phyloP scores from a whole-genome alignment of 1,140 invertebrate genomes.

The Neocloeon triangulifer region DNA sequence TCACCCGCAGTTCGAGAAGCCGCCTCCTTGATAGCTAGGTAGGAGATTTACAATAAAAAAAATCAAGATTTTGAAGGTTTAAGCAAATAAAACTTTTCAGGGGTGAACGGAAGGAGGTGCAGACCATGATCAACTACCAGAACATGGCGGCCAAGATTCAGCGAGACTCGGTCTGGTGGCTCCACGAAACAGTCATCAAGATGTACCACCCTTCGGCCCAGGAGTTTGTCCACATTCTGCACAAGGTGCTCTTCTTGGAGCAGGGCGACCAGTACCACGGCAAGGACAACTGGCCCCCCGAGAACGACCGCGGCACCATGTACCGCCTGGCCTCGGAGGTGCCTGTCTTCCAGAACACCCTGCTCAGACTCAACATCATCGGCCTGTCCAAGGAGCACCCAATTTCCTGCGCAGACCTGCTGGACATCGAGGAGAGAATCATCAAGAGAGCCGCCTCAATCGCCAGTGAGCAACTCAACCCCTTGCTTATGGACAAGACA shows the following conservation, averaged over 20 bases:
- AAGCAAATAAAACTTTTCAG: constrained; percentile 11
- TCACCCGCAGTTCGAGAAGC: constrained; percentile 55
- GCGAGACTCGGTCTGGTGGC: constrained; percentile 60
- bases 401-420: constrained; percentile 50
- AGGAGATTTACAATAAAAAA: constrained; percentile 33
- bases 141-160: constrained; percentile 59
- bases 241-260: constrained; percentile 71
- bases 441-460: constrained; percentile 61
- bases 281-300: constrained; percentile 84
- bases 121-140: no score
- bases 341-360: constrained; percentile 60
- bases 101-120: no score
- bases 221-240: constrained; percentile 56
- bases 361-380: constrained; percentile 58
- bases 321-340: constrained; percentile 69
- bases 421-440: constrained; percentile 67
- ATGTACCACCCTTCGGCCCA: constrained; percentile 44
- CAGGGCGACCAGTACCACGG: constrained; percentile 68
- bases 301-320: constrained; percentile 55
- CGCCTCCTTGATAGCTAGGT: constrained; percentile 25
- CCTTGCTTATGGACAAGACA: constrained; percentile 44
- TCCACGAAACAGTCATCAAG: constrained; percentile 53
- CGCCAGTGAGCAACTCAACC: constrained; percentile 26
- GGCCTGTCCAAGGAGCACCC: constrained; percentile 70
- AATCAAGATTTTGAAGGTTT: constrained; percentile 13